phyloP scores from a whole-genome alignment of 2,888 invertebrate genomes.

The Aspidiotus rigidus region DNA sequence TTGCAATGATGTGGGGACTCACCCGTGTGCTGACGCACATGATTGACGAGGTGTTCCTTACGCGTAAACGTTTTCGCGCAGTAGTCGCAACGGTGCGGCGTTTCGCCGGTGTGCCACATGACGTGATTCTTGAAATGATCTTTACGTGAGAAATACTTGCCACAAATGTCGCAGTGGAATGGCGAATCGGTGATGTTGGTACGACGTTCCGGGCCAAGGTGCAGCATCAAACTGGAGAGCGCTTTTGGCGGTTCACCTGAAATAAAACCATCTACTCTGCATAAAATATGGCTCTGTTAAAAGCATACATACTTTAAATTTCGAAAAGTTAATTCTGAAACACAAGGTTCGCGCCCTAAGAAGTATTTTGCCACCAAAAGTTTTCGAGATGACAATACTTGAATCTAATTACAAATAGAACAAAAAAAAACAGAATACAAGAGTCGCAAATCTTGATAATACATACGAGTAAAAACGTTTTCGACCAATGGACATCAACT shows the following conservation, averaged over 20 bases:
- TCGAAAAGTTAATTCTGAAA: no score
- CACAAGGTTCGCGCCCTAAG: no score
- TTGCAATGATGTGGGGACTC: conserved; percentile 52
- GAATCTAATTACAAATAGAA: no score
- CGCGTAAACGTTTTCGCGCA: conserved; percentile 80
- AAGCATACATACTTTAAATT: no score
- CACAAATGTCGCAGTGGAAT: conserved; percentile 67
- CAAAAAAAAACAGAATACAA: no score
- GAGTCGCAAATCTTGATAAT: no score
- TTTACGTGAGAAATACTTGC: conserved; percentile 76
- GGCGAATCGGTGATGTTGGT: conserved; percentile 37
- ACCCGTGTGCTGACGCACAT: conserved; percentile 71
- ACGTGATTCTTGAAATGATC: conserved; percentile 80
- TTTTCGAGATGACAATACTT: no score
- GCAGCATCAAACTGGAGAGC: conserved; percentile 36
- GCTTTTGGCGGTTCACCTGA: conserved; percentile 36
- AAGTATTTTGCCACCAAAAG: no score
- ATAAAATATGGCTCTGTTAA: no score
- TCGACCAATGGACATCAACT: no score
- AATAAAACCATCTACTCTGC: conserved; percentile 19
- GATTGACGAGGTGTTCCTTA: conserved; percentile 76
- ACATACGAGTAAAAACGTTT: no score
- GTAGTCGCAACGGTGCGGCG: conserved; percentile 68
- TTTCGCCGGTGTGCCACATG: conserved; percentile 52
- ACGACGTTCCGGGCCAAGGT: conserved; percentile 36